Conservation (phyloP, 2,797 vertebrate species). For the Anguilla megastoma region DNA sequence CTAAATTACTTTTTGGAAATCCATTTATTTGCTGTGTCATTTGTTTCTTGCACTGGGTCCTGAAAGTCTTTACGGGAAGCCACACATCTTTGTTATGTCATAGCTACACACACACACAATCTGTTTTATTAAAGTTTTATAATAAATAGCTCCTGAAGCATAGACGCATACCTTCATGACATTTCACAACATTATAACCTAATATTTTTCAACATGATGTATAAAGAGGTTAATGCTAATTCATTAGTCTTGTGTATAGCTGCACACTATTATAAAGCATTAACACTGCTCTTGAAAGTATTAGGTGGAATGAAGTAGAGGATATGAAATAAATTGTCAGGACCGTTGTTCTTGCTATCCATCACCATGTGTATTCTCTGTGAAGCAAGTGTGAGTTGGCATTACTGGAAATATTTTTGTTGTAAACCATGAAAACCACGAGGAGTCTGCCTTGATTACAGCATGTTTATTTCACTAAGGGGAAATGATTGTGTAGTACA, state of each 20-base stretch:
- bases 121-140: not conserved
- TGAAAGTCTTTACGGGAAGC: not conserved
- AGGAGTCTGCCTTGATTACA: not conserved
- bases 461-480: not conserved
- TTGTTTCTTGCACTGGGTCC: not conserved
- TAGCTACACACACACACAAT: not conserved
- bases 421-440: not conserved
- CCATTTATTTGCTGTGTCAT: not conserved
- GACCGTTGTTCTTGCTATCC: not conserved
- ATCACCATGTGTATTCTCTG: not conserved
- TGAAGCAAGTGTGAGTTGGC: not conserved
- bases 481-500: not conserved
- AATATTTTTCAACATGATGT: not conserved
- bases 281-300: not conserved
- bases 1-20: not conserved
- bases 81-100: not conserved
- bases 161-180: not conserved
- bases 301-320: not conserved
- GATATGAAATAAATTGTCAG: not conserved
- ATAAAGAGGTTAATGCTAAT: not conserved
- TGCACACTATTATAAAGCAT: not conserved
- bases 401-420: not conserved
- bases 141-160: not conserved
- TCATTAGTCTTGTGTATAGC: not conserved
- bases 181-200: not conserved